Conservation (phyloP, 2,888 invertebrate genomes). For the Hypsopygia costalis region DNA sequence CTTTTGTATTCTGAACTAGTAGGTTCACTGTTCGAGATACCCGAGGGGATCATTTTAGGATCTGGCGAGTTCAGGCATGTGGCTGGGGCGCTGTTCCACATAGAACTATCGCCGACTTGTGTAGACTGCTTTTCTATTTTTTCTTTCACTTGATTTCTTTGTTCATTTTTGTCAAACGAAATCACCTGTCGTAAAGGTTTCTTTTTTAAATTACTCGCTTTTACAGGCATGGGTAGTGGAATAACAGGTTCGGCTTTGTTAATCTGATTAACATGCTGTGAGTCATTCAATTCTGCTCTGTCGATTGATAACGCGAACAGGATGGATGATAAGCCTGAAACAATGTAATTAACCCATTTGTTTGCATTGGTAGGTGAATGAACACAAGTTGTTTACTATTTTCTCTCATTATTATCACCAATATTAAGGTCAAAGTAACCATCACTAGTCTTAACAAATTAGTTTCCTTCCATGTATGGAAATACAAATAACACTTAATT, state of each 20-base stretch:
- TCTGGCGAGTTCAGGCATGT: slow-evolving; percentile 83
- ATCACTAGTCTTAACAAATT: background rate
- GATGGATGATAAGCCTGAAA: slow-evolving; percentile 90
- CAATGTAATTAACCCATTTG: slow-evolving; percentile 17
- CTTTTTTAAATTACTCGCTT: slow-evolving; percentile 60
- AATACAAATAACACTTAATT: too few relatives aligned
- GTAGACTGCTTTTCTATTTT: slow-evolving; percentile 30
- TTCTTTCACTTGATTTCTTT: slow-evolving; percentile 30
- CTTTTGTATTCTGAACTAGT: slow-evolving; percentile 65
- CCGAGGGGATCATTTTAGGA: slow-evolving; percentile 46
- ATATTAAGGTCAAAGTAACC: background rate
- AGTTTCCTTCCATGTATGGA: too few relatives aligned
- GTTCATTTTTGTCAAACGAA: slow-evolving; percentile 70
- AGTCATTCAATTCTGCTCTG: slow-evolving; percentile 88
- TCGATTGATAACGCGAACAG: slow-evolving; percentile 96
- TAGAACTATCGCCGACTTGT: slow-evolving; percentile 35
- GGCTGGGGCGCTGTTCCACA: slow-evolving; percentile 81
- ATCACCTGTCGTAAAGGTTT: slow-evolving; percentile 72
- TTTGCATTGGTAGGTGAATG: slow-evolving; percentile 11
- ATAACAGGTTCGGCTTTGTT: slow-evolving; percentile 85
- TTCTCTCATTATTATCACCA: background rate
- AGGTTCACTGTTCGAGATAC: slow-evolving; percentile 63
- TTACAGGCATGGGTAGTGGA: slow-evolving; percentile 83
- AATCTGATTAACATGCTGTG: slow-evolving; percentile 66
- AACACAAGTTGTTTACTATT: slow-evolving; percentile 6